These are phyloP conservation scores for Neotoxoptera formosana DNA, from an alignment of 1,140 invertebrate genomes.

Conservation along the genomic window DNA sequence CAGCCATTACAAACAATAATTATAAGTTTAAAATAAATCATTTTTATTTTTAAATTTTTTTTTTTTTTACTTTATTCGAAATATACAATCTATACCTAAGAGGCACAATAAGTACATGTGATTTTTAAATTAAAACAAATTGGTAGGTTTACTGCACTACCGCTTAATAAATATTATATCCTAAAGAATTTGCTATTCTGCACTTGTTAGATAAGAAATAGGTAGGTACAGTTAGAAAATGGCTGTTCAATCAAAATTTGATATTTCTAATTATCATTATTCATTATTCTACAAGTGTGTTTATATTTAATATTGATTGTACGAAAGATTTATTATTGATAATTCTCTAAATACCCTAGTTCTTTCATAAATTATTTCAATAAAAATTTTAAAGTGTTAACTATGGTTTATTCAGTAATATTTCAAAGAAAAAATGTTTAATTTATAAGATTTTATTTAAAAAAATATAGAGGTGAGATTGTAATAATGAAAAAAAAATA, in stretches of 20 bases:
- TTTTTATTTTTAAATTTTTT: too few species aligned
- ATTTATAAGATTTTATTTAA: neutral
- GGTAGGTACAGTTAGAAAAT: neutral
- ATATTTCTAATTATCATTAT: neutral
- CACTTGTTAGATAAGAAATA: neutral
- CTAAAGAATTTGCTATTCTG: neutral
- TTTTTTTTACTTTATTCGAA: too few species aligned
- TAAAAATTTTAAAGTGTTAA: neutral
- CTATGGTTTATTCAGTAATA: neutral
- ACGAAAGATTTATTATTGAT: neutral
- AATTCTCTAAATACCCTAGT: neutral
- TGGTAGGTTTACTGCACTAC: neutral
- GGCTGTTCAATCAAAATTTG: neutral
- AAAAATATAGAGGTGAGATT: neutral
- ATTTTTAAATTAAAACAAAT: too few species aligned
- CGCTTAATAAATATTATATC: neutral
- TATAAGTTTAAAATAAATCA: neutral
- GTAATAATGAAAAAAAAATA: neutral
- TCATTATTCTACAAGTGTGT: neutral
- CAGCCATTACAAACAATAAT: neutral
- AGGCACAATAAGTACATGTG: too few species aligned
- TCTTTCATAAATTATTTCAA: neutral
- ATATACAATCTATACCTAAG: too few species aligned
- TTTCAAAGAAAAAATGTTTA: neutral
- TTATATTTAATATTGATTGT: neutral